Evolutionary conservation across 1,140 invertebrate genomes (phyloP).

Genomic region (Drosophila sturtevanti): DNA sequence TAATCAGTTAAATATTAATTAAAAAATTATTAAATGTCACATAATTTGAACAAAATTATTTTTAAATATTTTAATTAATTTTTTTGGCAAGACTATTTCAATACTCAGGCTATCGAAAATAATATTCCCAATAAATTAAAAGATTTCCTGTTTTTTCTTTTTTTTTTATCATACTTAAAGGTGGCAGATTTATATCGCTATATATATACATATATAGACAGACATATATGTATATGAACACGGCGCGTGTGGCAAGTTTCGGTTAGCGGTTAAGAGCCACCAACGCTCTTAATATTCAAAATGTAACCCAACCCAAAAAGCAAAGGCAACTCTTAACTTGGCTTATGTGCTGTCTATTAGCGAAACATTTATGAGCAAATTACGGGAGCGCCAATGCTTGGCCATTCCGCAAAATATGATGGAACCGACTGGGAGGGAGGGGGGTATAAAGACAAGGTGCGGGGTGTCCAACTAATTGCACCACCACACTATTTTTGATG

Average conservation of each 20-base stretch:
- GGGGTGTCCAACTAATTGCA: conserved; percentile 62
- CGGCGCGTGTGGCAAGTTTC: conserved; percentile 49
- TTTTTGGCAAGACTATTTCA: too few relatives aligned
- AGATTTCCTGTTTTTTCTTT: too few relatives aligned
- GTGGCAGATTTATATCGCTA: background rate
- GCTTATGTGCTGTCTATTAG: conserved; percentile 71
- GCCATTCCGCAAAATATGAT: conserved; percentile 60
- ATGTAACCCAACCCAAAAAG: conserved; percentile 21
- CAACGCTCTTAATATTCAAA: conserved; percentile 19
- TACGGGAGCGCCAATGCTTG: conserved; percentile 71
- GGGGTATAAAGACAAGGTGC: background rate
- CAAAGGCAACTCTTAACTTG: conserved; percentile 12
- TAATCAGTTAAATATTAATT: too few relatives aligned
- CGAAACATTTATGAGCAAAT: conserved; percentile 72
- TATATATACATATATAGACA: background rate
- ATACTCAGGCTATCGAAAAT: too few relatives aligned
- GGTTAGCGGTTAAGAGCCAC: conserved; percentile 24
- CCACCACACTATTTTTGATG: conserved; percentile 49
- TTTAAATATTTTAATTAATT: too few relatives aligned
- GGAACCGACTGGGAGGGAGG: conserved; percentile 12
- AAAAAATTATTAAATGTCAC: too few relatives aligned
- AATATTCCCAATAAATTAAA: too few relatives aligned
- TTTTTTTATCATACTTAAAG: background rate
- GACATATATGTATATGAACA: background rate
- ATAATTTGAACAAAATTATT: too few relatives aligned